A percentile compares a stretch with the other conserved stretches of the same genome.
Conservation (phyloP, 2,888 invertebrate species). For the Brenthis ino region DNA sequence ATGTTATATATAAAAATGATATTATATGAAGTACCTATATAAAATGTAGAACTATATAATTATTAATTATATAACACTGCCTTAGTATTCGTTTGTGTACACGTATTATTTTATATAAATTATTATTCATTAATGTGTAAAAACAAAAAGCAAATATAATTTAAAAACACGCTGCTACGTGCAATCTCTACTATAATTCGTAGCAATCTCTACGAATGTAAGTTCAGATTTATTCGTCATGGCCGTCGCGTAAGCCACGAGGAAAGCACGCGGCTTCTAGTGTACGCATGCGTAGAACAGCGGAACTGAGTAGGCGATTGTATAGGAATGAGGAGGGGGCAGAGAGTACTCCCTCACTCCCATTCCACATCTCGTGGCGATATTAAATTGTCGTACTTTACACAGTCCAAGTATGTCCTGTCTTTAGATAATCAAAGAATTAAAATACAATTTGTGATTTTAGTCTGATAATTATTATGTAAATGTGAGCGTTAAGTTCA, state of each 20-base stretch:
- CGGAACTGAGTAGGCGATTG: constrained; percentile 30
- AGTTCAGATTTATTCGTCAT: constrained; percentile 43
- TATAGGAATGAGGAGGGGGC: constrained; percentile 33
- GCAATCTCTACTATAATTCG: constrained; percentile 6
- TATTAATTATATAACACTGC: no score
- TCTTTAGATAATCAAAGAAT: constrained; percentile 54
- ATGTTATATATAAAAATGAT: neutral
- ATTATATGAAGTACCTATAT: no score
- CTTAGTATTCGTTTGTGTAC: neutral
- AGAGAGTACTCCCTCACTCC: constrained; percentile 32
- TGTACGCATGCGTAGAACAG: constrained; percentile 69
- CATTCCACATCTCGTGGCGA: constrained; percentile 46
- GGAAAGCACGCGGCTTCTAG: constrained; percentile 69
- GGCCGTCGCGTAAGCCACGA: constrained; percentile 57
- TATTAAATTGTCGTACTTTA: constrained; percentile 62
- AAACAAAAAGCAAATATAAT: neutral
- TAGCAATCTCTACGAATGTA: constrained; percentile 34
- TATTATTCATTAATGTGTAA: neutral
- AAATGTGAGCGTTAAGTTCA: constrained; percentile 12
- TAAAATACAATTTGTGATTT: constrained; percentile 40
- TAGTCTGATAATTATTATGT: neutral
- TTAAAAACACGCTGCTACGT: neutral
- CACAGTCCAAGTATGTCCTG: constrained; percentile 23
- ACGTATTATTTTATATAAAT: neutral
- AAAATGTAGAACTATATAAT: no score